phyloP scores from a whole-genome alignment of 2,113 vertebrate species.

The Pterocles burchelli region DNA sequence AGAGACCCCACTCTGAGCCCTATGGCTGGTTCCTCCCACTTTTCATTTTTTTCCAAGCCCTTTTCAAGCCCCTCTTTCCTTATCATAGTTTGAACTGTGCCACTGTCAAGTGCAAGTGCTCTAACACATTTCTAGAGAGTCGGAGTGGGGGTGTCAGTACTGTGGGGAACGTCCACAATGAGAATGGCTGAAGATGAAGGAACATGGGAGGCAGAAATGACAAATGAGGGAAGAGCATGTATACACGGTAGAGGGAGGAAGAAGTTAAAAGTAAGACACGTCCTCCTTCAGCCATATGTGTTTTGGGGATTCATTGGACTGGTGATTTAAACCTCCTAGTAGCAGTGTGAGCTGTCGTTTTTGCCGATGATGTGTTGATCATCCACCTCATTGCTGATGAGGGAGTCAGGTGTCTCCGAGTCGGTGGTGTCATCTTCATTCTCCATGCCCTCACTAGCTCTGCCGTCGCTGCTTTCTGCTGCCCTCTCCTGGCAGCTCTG shows the following conservation, averaged over 20 bases:
- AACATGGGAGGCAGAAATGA: background rate
- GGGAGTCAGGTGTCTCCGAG: constrained; percentile 80
- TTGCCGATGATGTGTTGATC: constrained; percentile 88
- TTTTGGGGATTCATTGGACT: background rate
- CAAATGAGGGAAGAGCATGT: background rate
- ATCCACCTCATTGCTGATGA: constrained; percentile 73
- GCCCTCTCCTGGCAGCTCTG: constrained; percentile 72
- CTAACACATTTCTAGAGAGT: constrained; percentile 1
- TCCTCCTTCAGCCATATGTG: constrained; percentile 32
- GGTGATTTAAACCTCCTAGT: constrained; percentile 66
- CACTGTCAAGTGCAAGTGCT: background rate
- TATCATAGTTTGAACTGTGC: background rate
- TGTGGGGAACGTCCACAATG: constrained; percentile 45
- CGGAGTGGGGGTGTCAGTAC: background rate
- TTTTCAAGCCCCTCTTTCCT: background rate
- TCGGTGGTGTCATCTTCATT: constrained; percentile 85
- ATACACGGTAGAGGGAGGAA: background rate
- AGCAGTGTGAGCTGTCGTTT: constrained; percentile 82
- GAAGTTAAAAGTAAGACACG: constrained; percentile 16
- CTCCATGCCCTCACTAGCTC: constrained; percentile 59
- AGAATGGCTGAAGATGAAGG: constrained; percentile 21
- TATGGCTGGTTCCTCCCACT: background rate
- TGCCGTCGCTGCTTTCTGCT: constrained; percentile 51
- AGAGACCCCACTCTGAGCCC: constrained; percentile 40
- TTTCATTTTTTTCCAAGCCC: background rate